Conservation (phyloP, 2,797 vertebrate genomes). For the Lycodopsis pacificus region DNA sequence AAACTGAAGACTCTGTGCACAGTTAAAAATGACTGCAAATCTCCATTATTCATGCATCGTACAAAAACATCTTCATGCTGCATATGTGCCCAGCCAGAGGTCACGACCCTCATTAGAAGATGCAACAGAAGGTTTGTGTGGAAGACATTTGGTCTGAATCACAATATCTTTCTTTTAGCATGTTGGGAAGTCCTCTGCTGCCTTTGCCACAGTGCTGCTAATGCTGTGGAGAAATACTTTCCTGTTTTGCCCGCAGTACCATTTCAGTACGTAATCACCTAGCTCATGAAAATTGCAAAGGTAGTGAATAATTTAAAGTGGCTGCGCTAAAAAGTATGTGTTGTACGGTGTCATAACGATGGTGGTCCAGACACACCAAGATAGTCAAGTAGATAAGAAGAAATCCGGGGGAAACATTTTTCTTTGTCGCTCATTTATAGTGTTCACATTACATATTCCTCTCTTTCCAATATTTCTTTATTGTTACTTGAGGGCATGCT, state of each 20-base stretch:
- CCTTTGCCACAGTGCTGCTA: conserved; percentile 36
- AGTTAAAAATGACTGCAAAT: conserved; percentile 44
- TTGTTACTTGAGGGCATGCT: conserved; percentile 59
- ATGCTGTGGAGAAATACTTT: conserved; percentile 70
- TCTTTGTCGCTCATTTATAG: conserved; percentile 69
- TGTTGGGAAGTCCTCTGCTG: conserved; percentile 38
- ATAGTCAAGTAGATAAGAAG: conserved; percentile 66
- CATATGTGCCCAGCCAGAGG: conserved; percentile 56
- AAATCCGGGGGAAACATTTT: conserved; percentile 59
- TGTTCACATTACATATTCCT: conserved; percentile 56
- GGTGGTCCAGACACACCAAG: conserved; percentile 58
- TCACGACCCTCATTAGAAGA: conserved; percentile 69
- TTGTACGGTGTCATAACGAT: conserved; percentile 75
- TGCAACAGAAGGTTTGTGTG: conserved; percentile 38
- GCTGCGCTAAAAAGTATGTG: conserved; percentile 79
- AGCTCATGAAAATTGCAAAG: conserved; percentile 83
- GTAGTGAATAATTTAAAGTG: conserved; percentile 83
- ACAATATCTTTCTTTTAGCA: conserved; percentile 37
- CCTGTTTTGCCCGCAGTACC: conserved; percentile 78
- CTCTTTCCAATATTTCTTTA: conserved; percentile 65
- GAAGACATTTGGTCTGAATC: conserved; percentile 50
- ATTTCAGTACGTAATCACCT: conserved; percentile 85
- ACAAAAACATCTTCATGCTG: conserved; percentile 42
- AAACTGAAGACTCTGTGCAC: conserved; percentile 51
- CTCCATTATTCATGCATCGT: conserved; percentile 65